These are phyloP conservation scores for Todiramphus chloris DNA, from an alignment of 2,113 vertebrate species.

Conservation along the genomic window DNA sequence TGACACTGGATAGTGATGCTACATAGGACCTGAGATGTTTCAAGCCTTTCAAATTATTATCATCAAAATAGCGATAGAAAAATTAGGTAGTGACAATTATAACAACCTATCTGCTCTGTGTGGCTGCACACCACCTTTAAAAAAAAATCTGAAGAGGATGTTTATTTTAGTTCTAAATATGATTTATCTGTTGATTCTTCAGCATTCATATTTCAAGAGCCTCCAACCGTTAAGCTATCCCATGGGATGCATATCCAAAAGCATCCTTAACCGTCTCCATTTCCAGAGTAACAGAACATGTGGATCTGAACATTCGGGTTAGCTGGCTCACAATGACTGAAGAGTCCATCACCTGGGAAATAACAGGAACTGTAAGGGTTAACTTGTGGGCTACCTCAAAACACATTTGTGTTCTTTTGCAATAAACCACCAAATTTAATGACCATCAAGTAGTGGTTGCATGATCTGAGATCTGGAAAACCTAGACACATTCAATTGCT, in stretches of 20 bases:
- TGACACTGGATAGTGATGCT: neutral
- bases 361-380: neutral
- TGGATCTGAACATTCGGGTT: neutral
- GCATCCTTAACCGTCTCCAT: neutral
- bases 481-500: conserved; percentile 11
- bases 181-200: neutral
- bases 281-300: neutral
- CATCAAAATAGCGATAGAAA: neutral
- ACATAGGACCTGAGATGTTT: neutral
- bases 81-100: neutral
- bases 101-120: neutral
- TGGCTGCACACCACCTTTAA: neutral
- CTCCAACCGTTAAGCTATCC: neutral
- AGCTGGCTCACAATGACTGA: neutral
- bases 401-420: neutral
- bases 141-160: neutral
- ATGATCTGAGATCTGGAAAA: conserved; percentile 40
- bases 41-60: neutral
- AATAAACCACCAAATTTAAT: conserved; percentile 11
- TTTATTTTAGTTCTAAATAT: neutral
- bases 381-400: conserved; percentile 12
- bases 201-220: neutral
- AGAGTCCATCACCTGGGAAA: neutral
- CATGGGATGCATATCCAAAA: neutral
- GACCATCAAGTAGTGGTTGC: conserved; percentile 18